Evolutionary conservation across 2,113 vertebrate genomes (phyloP), one percentile per base, ranked within the genome.

Genomic region (Mixornis gularis): DNA sequence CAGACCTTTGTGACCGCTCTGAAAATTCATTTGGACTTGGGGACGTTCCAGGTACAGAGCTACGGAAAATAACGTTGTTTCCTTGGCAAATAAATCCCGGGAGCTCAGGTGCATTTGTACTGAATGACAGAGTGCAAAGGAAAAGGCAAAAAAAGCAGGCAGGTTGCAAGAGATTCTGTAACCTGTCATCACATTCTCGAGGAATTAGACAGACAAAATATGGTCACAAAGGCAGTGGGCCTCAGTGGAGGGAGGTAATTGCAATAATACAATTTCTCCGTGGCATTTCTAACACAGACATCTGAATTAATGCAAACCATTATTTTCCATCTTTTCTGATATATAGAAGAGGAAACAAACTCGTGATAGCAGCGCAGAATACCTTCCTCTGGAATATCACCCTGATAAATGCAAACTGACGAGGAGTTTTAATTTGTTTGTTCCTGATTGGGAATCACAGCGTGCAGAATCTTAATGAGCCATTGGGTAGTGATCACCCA

Each of bases 381-480:
- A 72, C 76, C 89, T 81, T 94, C 73, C 60, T 6, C 43, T 46
- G 62, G 44, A 49, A 70, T 70, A 56, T 62, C 36, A 20, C 65
- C 58, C 85, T 68, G 85, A 92, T 84, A 96, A 95, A 93, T 94
- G 87, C 69, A 93, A 95, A 80, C 56, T 92, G 95, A 95, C 66
- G 27, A 7, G 13, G 56, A 60, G 13, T 92, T 91, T 80, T 84
- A 87, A 92, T 90, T 96, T 86, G 48, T 82, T 92, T 92, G 86
- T 77, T 94, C 89, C 81, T 69, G 82, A 90, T 89, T 84, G 68
- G 91, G 60, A 53, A 40, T 68, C 80, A 40, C 91, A 62, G 80
- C 30, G 19, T 68, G 86, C 38, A 30, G 95, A 87, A 90, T 92
- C n/a, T 58, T 86, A 93, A 91, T 90, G 94, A 92, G 52, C 69